Base-by-base conservation (phyloP, 2,888 invertebrate genomes). In the Zaprionus lineosus region DNA sequence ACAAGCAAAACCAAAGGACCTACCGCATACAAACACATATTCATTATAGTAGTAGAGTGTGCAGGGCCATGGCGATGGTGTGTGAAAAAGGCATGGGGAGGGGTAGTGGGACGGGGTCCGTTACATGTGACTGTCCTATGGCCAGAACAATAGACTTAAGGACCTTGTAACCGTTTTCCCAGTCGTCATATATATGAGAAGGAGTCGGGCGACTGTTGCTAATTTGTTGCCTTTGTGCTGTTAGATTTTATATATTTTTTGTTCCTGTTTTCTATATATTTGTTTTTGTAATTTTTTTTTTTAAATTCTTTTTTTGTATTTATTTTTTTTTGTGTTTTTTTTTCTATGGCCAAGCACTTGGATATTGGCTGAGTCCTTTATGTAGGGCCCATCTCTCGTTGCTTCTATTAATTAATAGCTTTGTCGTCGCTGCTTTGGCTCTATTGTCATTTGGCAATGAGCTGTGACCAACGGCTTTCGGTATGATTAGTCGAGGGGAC, bases 131-230 rank as follows among this genome's bases (percentile, higher is more conserved):
- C 46, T 63, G 47, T 72, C 31, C 50, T 48, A 24, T 48, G 51
- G 41, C 55, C 46, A 60, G 57, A 81, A 77, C 84, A 78, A 76
- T 55, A 53, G 55, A 75, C 70, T 61, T 57, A 36, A 43, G 56
- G 61, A 81, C 78, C 84, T 84, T 78, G 78, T 84, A 84, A 84
- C 74, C 77, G 57, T 82, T 77, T 63, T 36, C 51, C 36, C 33
- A 40, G 24, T 24, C 1, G 44, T 51, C 44, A 31, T 56, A 0
- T 34, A 46, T 64, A 47, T 28, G 44, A 53, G 14, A 2, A n/a
- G n/a, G 6, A 11, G 14, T 40, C 29, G 29, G 52, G 62, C 52
- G 63, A 70, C 62, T 77, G 61, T 82, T 84, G 68, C 82, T 78
- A 77, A 77, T 84, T 81, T 84, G 78, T 81, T 81, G 68, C 58